A percentile compares a stretch with the other conserved stretches of the same genome.
phyloP scores from a whole-genome alignment of 2,797 vertebrate genomes.

The Gallinago solitaria region DNA sequence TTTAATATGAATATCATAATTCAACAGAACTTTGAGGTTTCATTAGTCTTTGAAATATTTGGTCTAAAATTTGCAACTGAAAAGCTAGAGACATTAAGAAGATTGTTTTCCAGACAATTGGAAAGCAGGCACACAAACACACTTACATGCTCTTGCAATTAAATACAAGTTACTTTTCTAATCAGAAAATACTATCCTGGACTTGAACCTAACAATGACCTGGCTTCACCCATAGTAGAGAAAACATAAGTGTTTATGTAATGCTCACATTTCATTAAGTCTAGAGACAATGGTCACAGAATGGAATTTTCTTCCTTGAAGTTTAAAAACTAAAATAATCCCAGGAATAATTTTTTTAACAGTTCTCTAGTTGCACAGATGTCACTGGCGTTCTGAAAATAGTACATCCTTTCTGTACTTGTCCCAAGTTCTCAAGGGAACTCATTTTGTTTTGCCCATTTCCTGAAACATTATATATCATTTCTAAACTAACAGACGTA shows the following conservation, averaged over 20 bases:
- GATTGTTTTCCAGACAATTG: background rate
- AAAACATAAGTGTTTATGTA: background rate
- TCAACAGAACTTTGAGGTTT: background rate
- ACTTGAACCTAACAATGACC: background rate
- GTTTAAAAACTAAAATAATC: background rate
- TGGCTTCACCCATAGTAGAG: background rate
- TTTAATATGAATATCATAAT: background rate
- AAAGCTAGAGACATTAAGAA: background rate
- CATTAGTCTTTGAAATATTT: background rate
- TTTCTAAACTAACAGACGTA: background rate
- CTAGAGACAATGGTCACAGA: background rate
- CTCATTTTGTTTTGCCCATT: background rate
- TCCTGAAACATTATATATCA: background rate
- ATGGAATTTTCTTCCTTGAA: background rate
- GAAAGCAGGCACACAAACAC: background rate
- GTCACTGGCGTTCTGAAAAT: background rate
- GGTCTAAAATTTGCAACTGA: background rate
- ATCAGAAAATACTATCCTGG: background rate
- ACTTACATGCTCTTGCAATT: background rate
- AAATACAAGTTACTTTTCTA: background rate
- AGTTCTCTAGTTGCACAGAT: background rate
- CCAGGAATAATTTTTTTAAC: background rate
- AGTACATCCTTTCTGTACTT: background rate
- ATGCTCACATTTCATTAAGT: background rate
- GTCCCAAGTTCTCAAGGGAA: background rate